phyloP scores from a whole-genome alignment of 2,113 vertebrate species.

The Anguilla japonica region DNA sequence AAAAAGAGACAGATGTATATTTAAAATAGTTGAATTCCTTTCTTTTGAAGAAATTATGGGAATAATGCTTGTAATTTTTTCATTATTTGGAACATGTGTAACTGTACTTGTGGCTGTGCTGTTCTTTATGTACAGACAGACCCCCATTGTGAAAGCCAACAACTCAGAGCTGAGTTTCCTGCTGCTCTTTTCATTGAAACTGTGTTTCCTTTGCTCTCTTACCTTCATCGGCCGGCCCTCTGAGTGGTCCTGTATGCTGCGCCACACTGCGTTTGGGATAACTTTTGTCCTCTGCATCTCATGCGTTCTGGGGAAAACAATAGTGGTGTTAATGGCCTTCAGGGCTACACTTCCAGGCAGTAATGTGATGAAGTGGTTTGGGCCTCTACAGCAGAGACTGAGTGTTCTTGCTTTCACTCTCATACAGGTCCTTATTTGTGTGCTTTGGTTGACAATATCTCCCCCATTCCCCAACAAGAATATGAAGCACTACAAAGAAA shows the following conservation, averaged over 20 bases:
- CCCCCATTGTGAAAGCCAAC: constrained; percentile 46
- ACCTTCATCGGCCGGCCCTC: constrained; percentile 42
- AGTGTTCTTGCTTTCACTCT: constrained; percentile 34
- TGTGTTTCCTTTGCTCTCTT: constrained; percentile 45
- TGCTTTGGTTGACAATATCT: constrained; percentile 36
- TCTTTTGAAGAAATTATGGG: constrained; percentile 48
- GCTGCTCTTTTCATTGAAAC: constrained; percentile 39
- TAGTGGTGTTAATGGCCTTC: constrained; percentile 51
- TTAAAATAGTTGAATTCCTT: constrained; percentile 44
- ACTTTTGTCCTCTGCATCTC: constrained; percentile 49
- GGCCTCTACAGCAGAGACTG: constrained; percentile 35
- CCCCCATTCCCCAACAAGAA: constrained; percentile 34
- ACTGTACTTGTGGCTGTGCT: constrained; percentile 29
- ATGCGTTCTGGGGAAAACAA: constrained; percentile 51
- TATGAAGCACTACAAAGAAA: constrained; percentile 13
- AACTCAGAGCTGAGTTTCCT: constrained; percentile 49
- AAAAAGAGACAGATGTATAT: constrained; percentile 36
- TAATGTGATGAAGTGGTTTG: constrained; percentile 33
- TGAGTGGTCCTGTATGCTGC: constrained; percentile 46
- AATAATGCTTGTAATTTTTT: constrained; percentile 33
- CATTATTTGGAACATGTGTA: constrained; percentile 31
- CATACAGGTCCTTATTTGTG: constrained; percentile 38
- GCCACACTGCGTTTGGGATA: constrained; percentile 49
- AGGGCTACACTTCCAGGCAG: constrained; percentile 47
- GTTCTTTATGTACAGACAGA: constrained; percentile 40